These are phyloP conservation scores for Epinotia brunnichana DNA, from an alignment of 2,888 invertebrate species.

Conservation along the genomic window DNA sequence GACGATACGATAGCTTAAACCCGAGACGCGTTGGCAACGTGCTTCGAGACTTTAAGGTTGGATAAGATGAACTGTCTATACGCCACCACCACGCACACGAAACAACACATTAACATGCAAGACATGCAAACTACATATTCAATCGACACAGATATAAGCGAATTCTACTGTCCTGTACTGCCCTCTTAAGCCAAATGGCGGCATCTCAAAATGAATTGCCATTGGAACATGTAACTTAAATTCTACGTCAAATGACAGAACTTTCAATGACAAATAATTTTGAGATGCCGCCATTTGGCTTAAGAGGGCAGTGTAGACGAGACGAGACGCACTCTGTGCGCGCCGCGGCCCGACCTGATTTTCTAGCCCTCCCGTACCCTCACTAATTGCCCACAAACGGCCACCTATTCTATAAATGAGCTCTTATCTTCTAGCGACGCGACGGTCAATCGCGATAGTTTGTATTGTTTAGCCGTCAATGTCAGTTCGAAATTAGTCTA, in stretches of 20 bases:
- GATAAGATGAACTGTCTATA: background rate
- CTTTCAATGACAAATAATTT: too few relatives aligned
- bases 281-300: too few relatives aligned
- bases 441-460: slow-evolving; percentile 55
- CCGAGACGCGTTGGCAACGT: slow-evolving; percentile 19
- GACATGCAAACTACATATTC: slow-evolving; percentile 24
- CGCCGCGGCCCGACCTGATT: slow-evolving; percentile 12
- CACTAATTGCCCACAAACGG: slow-evolving; percentile 20
- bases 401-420: slow-evolving; percentile 25
- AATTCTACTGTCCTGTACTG: slow-evolving; percentile 12
- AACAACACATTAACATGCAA: slow-evolving; percentile 20
- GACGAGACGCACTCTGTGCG: background rate
- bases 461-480: slow-evolving; percentile 56
- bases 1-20: slow-evolving; percentile 37
- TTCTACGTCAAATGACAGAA: too few relatives aligned
- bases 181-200: too few relatives aligned
- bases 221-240: too few relatives aligned
- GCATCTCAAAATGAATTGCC: too few relatives aligned
- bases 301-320: too few relatives aligned
- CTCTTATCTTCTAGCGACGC: slow-evolving; percentile 41
- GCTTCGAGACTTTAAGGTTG: slow-evolving; percentile 1
- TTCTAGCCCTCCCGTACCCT: slow-evolving; percentile 18
- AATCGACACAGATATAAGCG: slow-evolving; percentile 7
- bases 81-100: slow-evolving; percentile 2
- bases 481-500: slow-evolving; percentile 66